Evolutionary conservation across 2,888 invertebrate genomes (phyloP).

Genomic region (Alsophila aescularia): DNA sequence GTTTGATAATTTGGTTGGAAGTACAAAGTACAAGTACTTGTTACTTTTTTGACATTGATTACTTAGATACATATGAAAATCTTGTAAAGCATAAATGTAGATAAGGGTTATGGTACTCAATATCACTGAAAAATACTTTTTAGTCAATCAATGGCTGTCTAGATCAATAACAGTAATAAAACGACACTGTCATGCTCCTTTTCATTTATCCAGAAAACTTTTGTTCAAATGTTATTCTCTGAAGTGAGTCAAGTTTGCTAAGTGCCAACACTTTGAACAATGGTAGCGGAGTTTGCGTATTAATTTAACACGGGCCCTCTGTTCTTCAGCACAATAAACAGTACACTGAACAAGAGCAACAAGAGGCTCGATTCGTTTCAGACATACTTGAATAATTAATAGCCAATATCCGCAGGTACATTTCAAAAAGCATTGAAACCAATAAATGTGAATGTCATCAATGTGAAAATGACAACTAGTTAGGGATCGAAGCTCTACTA

Average conservation of each 20-base stretch:
- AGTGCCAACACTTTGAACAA: constrained; percentile 53
- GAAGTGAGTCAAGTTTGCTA: constrained; percentile 49
- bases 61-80: no score
- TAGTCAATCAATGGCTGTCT: neutral
- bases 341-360: constrained; percentile 8
- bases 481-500: no score
- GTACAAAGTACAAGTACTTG: no score
- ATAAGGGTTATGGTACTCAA: no score
- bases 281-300: constrained; percentile 52
- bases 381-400: neutral
- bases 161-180: neutral
- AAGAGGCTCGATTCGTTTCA: constrained; percentile 3
- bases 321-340: constrained; percentile 27
- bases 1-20: no score
- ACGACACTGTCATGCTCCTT: constrained; percentile 2
- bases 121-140: no score
- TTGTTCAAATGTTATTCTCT: constrained; percentile 43
- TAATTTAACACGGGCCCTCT: constrained; percentile 48
- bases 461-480: no score
- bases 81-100: no score
- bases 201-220: constrained; percentile 5
- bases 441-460: no score
- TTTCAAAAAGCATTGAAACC: no score
- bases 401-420: no score
- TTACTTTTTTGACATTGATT: no score